Conservation (phyloP, 2,797 vertebrate genomes). For the Microhierax caerulescens region DNA sequence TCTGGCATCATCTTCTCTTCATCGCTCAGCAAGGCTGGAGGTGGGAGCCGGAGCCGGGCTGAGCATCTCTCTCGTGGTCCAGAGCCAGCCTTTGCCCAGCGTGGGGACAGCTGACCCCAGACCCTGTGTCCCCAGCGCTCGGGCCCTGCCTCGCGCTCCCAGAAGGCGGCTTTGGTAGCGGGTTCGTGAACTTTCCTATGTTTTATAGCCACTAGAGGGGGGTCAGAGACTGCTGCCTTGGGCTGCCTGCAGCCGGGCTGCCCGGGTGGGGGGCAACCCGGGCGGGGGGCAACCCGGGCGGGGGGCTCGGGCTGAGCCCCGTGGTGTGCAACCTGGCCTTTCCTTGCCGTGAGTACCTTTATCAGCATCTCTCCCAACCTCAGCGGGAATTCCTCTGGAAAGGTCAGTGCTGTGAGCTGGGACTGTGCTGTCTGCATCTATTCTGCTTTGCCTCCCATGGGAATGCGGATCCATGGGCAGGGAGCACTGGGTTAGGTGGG, state of each 20-base stretch:
- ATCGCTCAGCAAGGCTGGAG: neutral
- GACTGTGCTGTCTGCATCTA: rapidly evolving
- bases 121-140: neutral
- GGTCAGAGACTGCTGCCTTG: conserved; percentile 56
- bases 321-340: neutral
- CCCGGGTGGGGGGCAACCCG: neutral
- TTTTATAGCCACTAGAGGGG: conserved; percentile 68
- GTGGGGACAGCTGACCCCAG: neutral
- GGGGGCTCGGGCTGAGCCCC: neutral
- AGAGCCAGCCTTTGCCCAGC: neutral
- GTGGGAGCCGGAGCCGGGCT: neutral
- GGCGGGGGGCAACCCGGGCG: neutral
- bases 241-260: neutral
- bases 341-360: neutral
- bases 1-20: no score
- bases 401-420: neutral
- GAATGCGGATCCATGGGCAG: rapidly evolving
- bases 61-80: neutral
- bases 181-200: conserved; percentile 60
- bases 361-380: neutral
- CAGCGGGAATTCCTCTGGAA: neutral
- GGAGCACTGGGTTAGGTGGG: neutral
- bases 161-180: neutral
- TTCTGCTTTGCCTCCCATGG: neutral
- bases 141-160: rapidly evolving